These are phyloP conservation scores for Epinotia brunnichana DNA, from an alignment of 2,888 invertebrate species.

Conservation along the genomic window DNA sequence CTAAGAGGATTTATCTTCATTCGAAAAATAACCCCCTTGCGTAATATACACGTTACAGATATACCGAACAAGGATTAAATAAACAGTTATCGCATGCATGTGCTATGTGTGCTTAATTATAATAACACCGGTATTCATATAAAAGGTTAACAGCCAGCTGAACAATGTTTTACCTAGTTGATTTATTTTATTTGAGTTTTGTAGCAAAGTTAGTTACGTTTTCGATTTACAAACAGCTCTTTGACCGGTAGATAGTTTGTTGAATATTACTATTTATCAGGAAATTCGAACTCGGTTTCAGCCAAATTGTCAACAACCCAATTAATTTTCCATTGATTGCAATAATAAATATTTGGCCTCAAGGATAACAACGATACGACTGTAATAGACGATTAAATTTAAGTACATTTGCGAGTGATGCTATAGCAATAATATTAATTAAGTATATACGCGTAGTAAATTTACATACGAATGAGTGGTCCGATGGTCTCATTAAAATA, in stretches of 20 bases:
- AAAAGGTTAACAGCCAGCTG: too few species aligned
- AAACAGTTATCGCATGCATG: not conserved
- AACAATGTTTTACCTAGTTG: too few species aligned
- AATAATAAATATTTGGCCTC: constrained; percentile 1
- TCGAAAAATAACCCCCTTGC: not conserved
- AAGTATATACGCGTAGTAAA: not conserved
- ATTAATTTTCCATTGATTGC: not conserved
- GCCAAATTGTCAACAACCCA: not conserved
- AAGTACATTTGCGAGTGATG: constrained; percentile 17
- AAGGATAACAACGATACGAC: not conserved
- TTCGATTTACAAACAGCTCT: not conserved
- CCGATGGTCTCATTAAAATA: constrained; percentile 33
- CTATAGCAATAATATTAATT: constrained; percentile 23
- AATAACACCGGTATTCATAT: not conserved
- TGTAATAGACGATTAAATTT: not conserved
- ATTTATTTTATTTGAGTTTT: not conserved
- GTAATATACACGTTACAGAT: too few species aligned
- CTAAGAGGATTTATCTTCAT: too few species aligned
- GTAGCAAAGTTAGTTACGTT: not conserved
- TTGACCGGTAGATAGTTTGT: not conserved
- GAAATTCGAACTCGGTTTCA: not conserved
- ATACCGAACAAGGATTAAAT: too few species aligned
- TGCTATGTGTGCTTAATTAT: not conserved
- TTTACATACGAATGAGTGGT: constrained; percentile 39
- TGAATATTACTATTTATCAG: not conserved